Evolutionary conservation across 2,113 vertebrate genomes (phyloP).

Genomic region (Tachuris rubrigastra): DNA sequence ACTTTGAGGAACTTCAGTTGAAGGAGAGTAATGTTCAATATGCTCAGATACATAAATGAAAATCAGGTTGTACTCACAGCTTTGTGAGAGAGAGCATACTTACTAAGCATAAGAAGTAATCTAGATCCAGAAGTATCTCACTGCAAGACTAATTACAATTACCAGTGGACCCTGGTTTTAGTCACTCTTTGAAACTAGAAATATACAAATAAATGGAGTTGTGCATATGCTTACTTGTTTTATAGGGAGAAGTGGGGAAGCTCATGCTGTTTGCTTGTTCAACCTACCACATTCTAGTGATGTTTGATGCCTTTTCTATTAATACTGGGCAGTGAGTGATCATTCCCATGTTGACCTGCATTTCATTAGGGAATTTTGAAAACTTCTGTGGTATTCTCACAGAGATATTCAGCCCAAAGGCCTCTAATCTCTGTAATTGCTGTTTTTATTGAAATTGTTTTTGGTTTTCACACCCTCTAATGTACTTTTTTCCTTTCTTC

Average conservation of each 20-base stretch:
- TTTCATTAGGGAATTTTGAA: background rate
- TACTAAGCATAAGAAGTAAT: accelerated
- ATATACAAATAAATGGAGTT: background rate
- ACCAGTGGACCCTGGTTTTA: background rate
- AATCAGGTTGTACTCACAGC: background rate
- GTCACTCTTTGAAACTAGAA: background rate
- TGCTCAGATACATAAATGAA: background rate
- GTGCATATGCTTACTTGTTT: background rate
- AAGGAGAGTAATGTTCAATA: background rate
- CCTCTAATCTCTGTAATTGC: background rate
- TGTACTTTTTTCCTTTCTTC: background rate
- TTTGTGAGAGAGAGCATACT: background rate
- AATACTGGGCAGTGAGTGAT: background rate
- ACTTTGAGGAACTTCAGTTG: background rate
- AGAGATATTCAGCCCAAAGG: background rate
- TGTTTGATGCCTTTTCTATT: background rate
- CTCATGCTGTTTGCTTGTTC: background rate
- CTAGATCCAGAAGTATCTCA: background rate
- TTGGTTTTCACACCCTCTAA: background rate
- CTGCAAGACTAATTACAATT: background rate
- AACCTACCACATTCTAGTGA: background rate
- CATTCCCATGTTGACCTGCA: background rate
- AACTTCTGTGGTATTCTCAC: background rate
- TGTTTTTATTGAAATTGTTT: background rate
- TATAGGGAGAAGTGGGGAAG: background rate